Conservation (phyloP, 2,797 vertebrate species). For the Pseudochirops corinnae region DNA sequence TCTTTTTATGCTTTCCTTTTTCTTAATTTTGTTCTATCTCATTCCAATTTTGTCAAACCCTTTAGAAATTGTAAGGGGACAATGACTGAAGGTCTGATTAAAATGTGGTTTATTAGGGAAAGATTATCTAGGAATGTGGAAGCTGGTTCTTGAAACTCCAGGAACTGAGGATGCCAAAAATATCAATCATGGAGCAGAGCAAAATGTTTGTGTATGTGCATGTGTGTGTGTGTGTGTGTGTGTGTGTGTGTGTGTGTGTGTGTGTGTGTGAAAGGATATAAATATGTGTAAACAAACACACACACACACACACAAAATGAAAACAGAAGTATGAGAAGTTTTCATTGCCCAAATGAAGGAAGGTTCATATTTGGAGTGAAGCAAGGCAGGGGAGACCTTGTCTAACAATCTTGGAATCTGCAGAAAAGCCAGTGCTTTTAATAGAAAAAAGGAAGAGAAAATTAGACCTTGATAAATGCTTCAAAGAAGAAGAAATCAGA, state of each 20-base stretch:
- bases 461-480: conserved; percentile 46
- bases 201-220: no score
- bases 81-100: not conserved
- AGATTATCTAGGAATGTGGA: not conserved
- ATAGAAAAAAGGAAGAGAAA: conserved; percentile 27
- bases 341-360: not conserved
- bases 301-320: not conserved
- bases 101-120: not conserved
- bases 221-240: no score
- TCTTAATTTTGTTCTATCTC: not conserved
- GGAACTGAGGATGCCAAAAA: not conserved
- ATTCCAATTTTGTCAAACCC: not conserved
- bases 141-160: not conserved
- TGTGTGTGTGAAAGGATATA: no score
- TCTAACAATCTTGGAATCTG: not conserved
- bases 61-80: not conserved
- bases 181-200: no score
- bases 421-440: conserved; percentile 19
- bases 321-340: conserved; percentile 38
- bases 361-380: conserved; percentile 10
- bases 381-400: not conserved
- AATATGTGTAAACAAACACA: no score
- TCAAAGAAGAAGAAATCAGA: conserved; percentile 36
- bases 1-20: not conserved
- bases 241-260: no score